A percentile compares a stretch with the other conserved stretches of the same genome.
Evolutionary conservation across 2,888 invertebrate genomes (phyloP).

Genomic region (Parochlus steinenii): DNA sequence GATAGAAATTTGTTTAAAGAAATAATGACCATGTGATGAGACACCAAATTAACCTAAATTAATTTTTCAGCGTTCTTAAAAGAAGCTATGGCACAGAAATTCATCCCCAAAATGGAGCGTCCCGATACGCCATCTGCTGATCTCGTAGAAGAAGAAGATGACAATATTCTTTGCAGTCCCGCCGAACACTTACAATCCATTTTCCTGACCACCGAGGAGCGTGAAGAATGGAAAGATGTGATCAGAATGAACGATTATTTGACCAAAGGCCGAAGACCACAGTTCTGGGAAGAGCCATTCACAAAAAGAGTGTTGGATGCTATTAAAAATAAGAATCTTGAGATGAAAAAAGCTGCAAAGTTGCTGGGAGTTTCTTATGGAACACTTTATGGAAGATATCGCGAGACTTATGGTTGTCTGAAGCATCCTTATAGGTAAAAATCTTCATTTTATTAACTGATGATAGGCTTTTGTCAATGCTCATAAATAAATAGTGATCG

Average conservation of each 20-base stretch:
- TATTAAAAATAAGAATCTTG: slow-evolving; percentile 75
- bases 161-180: slow-evolving; percentile 6
- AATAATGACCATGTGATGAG: too few relatives aligned
- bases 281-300: slow-evolving; percentile 87
- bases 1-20: too few relatives aligned
- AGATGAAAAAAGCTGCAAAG: slow-evolving; percentile 87
- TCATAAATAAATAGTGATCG: background rate
- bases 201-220: slow-evolving; percentile 22
- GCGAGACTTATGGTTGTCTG: slow-evolving; percentile 76
- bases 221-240: slow-evolving; percentile 38
- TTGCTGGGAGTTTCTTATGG: slow-evolving; percentile 81
- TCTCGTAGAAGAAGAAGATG: slow-evolving; percentile 14
- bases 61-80: too few relatives aligned
- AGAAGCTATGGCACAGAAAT: too few relatives aligned
- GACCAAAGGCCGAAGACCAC: slow-evolving; percentile 69
- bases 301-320: slow-evolving; percentile 66
- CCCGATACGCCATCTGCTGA: slow-evolving; percentile 14
- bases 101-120: slow-evolving; percentile 15
- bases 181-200: slow-evolving; percentile 10
- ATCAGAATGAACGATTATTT: slow-evolving; percentile 76
- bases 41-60: too few relatives aligned
- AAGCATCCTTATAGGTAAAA: slow-evolving; percentile 70
- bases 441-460: background rate
- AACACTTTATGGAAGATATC: slow-evolving; percentile 73
- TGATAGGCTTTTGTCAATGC: background rate